These are phyloP conservation scores for Drosophila subpulchrella DNA, from an alignment of 1,140 invertebrate species.

Conservation along the genomic window DNA sequence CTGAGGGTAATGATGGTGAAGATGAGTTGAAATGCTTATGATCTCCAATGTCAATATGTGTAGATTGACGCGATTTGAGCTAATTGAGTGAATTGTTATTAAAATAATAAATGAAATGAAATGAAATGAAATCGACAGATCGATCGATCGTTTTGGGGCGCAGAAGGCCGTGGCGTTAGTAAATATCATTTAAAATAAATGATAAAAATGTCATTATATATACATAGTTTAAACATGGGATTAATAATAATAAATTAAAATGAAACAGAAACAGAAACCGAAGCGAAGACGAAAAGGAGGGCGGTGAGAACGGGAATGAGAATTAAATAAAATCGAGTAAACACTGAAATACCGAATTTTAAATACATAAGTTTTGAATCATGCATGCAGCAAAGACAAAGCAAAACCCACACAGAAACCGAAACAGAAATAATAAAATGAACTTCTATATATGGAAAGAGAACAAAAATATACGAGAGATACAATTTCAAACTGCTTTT, in stretches of 20 bases:
- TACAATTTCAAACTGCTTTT: conserved; percentile 49
- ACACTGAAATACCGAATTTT: conserved; percentile 68
- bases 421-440: conserved; percentile 39
- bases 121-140: conserved; percentile 60
- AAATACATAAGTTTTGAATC: conserved; percentile 55
- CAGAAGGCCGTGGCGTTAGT: conserved; percentile 66
- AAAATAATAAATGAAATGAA: conserved; percentile 71
- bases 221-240: conserved; percentile 82
- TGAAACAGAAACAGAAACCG: conserved; percentile 6
- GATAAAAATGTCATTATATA: conserved; percentile 77
- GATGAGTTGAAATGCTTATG: conserved; percentile 67
- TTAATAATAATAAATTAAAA: conserved; percentile 72
- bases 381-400: conserved; percentile 42
- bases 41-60: conserved; percentile 78
- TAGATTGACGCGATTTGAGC: conserved; percentile 78
- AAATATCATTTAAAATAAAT: conserved; percentile 80
- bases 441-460: conserved; percentile 45
- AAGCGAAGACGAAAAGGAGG: not conserved
- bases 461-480: conserved; percentile 34
- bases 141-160: conserved; percentile 45
- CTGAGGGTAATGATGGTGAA: conserved; percentile 45
- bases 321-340: conserved; percentile 62
- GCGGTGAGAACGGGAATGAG: conserved; percentile 24
- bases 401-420: conserved; percentile 21
- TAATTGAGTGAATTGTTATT: conserved; percentile 83